Conservation (phyloP, 2,797 vertebrate species). For the Schizopygopsis malacanthus region DNA sequence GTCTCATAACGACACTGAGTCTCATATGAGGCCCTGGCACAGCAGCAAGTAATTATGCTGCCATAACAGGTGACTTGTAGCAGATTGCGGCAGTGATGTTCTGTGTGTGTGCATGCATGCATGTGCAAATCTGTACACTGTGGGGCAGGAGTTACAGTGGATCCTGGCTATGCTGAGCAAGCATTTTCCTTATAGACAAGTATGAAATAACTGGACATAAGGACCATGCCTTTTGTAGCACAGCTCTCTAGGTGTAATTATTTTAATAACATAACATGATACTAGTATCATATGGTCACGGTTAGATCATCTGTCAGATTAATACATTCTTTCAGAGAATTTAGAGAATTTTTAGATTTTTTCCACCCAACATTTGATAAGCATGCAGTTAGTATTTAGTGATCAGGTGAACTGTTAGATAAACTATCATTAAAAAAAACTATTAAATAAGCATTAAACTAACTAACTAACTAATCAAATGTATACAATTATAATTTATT, state of each 20-base stretch:
- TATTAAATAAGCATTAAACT: neutral
- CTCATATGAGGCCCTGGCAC: slow-evolving; percentile 46
- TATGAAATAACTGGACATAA: slow-evolving; percentile 1
- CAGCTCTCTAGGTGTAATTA: neutral
- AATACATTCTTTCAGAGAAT: neutral
- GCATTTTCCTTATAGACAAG: slow-evolving; percentile 13
- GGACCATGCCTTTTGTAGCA: neutral
- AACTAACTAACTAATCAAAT: neutral
- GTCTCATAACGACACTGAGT: slow-evolving; percentile 49
- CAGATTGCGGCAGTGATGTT: slow-evolving; percentile 51
- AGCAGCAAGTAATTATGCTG: slow-evolving; percentile 51
- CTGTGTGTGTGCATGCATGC: neutral
- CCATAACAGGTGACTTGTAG: slow-evolving; percentile 51
- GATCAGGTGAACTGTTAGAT: neutral
- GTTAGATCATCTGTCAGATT: neutral
- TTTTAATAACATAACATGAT: neutral
- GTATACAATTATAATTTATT: neutral
- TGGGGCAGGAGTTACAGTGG: slow-evolving; percentile 16
- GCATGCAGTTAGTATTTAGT: neutral
- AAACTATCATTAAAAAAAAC: neutral
- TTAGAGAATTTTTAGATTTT: too few species aligned
- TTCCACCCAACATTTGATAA: neutral
- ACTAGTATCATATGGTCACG: neutral
- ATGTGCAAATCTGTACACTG: slow-evolving; percentile 32
- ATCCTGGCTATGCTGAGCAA: slow-evolving; percentile 5